A percentile compares a stretch with the other conserved stretches of the same genome.
These are phyloP conservation scores for Temnothorax longispinosus DNA, from an alignment of 1,140 invertebrate species.

Conservation along the genomic window DNA sequence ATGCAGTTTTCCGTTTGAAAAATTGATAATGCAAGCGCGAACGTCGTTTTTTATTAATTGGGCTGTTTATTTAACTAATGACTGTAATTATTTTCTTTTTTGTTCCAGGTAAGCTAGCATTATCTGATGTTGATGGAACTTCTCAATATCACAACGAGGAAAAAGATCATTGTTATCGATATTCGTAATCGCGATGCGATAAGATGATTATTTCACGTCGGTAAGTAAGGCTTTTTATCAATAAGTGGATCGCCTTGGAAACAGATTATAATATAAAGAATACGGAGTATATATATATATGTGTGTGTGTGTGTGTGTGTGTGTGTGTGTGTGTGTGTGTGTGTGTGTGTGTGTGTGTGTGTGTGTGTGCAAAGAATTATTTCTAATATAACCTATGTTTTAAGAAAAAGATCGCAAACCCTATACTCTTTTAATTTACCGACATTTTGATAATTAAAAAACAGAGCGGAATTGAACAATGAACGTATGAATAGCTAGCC, in stretches of 20 bases:
- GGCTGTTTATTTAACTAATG: constrained; percentile 1
- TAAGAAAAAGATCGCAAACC: not conserved
- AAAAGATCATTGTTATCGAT: constrained; percentile 47
- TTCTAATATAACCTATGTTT: not conserved
- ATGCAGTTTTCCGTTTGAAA: not conserved
- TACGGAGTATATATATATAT: not conserved
- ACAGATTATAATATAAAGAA: constrained; percentile 2
- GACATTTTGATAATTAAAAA: not conserved
- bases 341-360: no score
- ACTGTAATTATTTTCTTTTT: constrained; percentile 14
- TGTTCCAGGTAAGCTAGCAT: constrained; percentile 68
- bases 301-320: no score
- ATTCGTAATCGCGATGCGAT: constrained; percentile 42
- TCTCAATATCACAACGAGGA: constrained; percentile 56
- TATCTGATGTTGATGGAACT: constrained; percentile 20
- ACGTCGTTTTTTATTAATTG: not conserved
- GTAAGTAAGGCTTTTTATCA: constrained; percentile 54
- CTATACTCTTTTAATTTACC: not conserved
- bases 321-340: no score
- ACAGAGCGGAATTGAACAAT: not conserved
- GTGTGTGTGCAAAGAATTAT: not conserved
- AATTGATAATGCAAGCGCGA: not conserved
- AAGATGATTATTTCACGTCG: constrained; percentile 39
- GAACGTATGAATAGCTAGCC: not conserved
- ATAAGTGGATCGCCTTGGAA: constrained; percentile 11